Evolutionary conservation across 2,113 vertebrate species (phyloP).

Genomic region (Lepisosteus oculatus): DNA sequence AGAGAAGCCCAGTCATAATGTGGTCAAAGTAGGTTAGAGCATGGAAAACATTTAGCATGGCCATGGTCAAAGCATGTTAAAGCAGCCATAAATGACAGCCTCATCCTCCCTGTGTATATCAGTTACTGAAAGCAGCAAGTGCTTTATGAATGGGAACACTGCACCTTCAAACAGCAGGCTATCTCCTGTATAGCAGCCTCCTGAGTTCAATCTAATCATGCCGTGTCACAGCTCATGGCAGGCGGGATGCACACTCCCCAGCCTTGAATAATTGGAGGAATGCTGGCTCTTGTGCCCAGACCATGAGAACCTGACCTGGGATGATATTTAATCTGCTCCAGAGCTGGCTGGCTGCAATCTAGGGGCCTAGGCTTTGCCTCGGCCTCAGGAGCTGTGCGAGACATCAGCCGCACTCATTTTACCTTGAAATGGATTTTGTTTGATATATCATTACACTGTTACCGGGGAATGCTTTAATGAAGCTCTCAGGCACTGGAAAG

Average conservation of each 20-base stretch:
- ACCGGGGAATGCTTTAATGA: conserved; percentile 58
- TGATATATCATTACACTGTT: conserved; percentile 52
- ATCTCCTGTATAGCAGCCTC: conserved; percentile 59
- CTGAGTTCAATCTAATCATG: conserved; percentile 69
- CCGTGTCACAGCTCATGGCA: conserved; percentile 61
- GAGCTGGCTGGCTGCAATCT: conserved; percentile 56
- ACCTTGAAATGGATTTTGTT: conserved; percentile 43
- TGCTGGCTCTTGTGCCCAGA: conserved; percentile 64
- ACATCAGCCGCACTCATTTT: conserved; percentile 44
- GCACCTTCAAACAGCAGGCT: conserved; percentile 23
- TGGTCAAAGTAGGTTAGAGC: neutral
- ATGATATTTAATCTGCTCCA: conserved; percentile 71
- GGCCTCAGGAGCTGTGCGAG: conserved; percentile 46
- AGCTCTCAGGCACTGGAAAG: conserved; percentile 50
- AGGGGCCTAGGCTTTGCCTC: conserved; percentile 40
- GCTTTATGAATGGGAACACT: neutral
- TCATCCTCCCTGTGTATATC: neutral
- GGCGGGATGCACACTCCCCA: conserved; percentile 56
- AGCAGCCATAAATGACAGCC: conserved; percentile 1
- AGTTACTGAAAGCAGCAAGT: conserved; percentile 13
- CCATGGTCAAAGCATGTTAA: neutral
- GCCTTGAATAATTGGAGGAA: conserved; percentile 66
- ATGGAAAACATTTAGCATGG: no score
- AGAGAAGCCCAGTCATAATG: neutral
- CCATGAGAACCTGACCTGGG: conserved; percentile 59